Evolutionary conservation across 2,888 invertebrate genomes (phyloP).

Genomic region (Macropis europaea): DNA sequence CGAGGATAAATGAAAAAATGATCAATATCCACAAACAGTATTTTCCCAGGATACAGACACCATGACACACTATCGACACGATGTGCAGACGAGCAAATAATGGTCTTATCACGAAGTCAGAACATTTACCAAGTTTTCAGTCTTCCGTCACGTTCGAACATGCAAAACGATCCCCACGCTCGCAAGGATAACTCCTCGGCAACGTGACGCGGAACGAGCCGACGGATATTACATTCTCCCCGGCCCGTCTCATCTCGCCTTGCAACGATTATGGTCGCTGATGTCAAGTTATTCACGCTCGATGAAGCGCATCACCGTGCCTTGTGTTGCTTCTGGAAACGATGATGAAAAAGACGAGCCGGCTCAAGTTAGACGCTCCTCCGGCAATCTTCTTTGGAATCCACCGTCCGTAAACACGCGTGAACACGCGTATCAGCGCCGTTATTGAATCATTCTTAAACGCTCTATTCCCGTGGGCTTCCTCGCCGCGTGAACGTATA

Average conservation of each 20-base stretch:
- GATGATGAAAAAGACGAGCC: slow-evolving; percentile 25
- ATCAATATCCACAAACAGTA: no score
- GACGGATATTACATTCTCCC: slow-evolving; percentile 55
- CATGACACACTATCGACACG: no score
- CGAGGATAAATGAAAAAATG: neutral
- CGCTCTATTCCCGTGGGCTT: no score
- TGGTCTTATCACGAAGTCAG: neutral
- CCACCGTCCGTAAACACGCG: neutral
- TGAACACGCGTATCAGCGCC: no score
- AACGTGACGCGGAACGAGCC: slow-evolving; percentile 12
- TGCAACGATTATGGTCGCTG: slow-evolving; percentile 52
- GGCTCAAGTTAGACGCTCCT: neutral
- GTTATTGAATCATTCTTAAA: no score
- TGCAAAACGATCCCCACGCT: slow-evolving; percentile 3
- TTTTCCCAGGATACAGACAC: no score
- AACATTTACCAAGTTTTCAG: slow-evolving; percentile 3
- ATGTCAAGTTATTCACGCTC: slow-evolving; percentile 56
- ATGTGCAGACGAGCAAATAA: neutral
- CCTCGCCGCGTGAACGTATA: no score
- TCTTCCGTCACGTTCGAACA: slow-evolving; percentile 23
- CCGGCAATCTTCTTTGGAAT: neutral
- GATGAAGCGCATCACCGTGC: slow-evolving; percentile 36
- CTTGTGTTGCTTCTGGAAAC: slow-evolving; percentile 42
- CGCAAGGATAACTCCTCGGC: neutral
- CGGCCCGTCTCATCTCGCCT: slow-evolving; percentile 47